phyloP scores from a whole-genome alignment of 2,888 invertebrate species.

The Coelogynopora nodosa region DNA sequence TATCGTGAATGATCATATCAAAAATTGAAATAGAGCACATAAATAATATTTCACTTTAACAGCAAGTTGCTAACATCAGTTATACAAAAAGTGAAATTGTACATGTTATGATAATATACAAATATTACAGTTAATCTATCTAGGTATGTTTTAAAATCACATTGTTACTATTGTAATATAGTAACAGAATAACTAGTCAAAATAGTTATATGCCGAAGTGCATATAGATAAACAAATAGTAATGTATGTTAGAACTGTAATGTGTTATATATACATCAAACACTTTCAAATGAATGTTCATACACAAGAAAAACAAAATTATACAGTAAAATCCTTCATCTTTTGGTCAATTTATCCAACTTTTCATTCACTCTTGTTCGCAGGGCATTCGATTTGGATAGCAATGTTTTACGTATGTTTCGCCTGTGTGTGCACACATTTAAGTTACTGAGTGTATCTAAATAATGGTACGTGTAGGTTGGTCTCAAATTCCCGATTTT shows the following conservation, averaged over 20 bases:
- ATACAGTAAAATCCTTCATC: too few relatives aligned
- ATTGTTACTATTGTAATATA: background rate
- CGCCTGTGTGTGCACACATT: background rate
- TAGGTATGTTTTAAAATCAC: background rate
- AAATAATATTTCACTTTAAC: too few relatives aligned
- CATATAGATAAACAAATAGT: background rate
- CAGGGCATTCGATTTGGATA: background rate
- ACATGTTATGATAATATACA: background rate
- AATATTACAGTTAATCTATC: background rate
- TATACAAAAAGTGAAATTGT: background rate
- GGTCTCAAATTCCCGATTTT: too few relatives aligned
- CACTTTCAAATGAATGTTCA: background rate
- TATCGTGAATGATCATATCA: too few relatives aligned
- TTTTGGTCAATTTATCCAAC: background rate
- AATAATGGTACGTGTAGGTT: too few relatives aligned
- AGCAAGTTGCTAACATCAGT: background rate
- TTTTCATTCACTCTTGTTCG: background rate
- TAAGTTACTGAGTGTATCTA: too few relatives aligned
- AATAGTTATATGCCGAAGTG: too few relatives aligned
- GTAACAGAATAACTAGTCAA: background rate
- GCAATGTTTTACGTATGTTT: background rate
- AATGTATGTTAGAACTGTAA: background rate
- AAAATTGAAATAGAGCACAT: too few relatives aligned
- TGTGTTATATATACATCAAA: background rate
- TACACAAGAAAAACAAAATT: background rate